phyloP scores from a whole-genome alignment of 2,797 vertebrate genomes.

The Diceros bicornis region DNA sequence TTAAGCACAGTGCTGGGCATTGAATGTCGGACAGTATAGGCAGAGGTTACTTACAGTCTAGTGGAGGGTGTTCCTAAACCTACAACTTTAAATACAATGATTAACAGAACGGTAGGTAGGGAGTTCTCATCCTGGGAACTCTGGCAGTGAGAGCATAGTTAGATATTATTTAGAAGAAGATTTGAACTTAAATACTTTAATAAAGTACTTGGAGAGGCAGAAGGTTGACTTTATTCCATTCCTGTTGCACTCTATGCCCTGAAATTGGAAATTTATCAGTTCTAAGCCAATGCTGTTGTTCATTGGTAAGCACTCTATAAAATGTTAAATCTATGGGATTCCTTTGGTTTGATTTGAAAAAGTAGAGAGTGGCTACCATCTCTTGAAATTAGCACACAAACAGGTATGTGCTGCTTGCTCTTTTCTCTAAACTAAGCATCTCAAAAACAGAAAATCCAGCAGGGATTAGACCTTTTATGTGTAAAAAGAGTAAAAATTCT shows the following conservation, averaged over 20 bases:
- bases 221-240: background rate
- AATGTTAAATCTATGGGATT: background rate
- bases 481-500: constrained; percentile 49
- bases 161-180: background rate
- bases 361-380: background rate
- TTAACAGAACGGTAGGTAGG: background rate
- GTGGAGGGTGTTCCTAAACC: background rate
- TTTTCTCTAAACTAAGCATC: background rate
- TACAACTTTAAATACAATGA: background rate
- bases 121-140: background rate
- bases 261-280: background rate
- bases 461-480: background rate
- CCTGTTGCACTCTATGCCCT: background rate
- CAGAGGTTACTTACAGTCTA: background rate
- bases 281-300: background rate
- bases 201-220: background rate
- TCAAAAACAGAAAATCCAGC: constrained; percentile 11
- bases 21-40: background rate
- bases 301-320: background rate
- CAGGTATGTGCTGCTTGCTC: background rate
- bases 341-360: background rate
- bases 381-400: background rate
- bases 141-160: background rate
- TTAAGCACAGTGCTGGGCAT: background rate
- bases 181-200: background rate